Base-by-base conservation (phyloP, 2,797 vertebrate species). In the Diplodus sargus region DNA sequence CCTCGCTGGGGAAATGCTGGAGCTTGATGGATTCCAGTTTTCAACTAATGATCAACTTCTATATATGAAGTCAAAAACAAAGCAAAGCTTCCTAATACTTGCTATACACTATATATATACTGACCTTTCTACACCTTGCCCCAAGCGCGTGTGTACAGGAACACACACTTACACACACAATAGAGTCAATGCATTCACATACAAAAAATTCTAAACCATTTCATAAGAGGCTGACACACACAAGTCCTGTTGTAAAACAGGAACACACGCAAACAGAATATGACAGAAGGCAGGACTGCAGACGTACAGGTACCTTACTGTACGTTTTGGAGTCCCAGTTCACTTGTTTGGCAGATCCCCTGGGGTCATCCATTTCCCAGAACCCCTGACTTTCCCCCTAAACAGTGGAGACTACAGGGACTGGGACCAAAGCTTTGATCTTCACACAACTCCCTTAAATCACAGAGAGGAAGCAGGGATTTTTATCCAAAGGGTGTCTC, bases 11-110 rank as follows among this genome's bases (percentile, higher is more conserved):
- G 93, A 93, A 79, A 69, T 9, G 85, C 82, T 89, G 89, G 85
- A 86, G 90, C 90, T 91, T 93, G 93, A 91, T 86, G 89, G 93
- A 93, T 89, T 91, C 83, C 75, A 89, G 86, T 93, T 93, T 93
- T 91, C 80, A 90, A 90, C 92, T 91, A 93, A 93, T 91, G 87
- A 94, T 93, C 89, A 91, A 93, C 90, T 93, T 92, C 85, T 90
- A 89, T 79, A 91, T 89, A 91, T 89, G 88, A 90, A 90, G 74
- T 81, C 72, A 75, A 82, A 92, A 88, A 92, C 89, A 91, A 91
- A 91, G 87, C 79, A 87, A 89, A 86, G 80, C 88, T 87, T 87
- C 80, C 76, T 88, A 87, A 90, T 89, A 83, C 82, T 86, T 83
- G 82, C 85, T 89, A 90, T 92, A 85, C 89, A 34, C 34, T 34